Conservation (phyloP, 1,140 invertebrate genomes). For the Odontomachus brunneus region DNA sequence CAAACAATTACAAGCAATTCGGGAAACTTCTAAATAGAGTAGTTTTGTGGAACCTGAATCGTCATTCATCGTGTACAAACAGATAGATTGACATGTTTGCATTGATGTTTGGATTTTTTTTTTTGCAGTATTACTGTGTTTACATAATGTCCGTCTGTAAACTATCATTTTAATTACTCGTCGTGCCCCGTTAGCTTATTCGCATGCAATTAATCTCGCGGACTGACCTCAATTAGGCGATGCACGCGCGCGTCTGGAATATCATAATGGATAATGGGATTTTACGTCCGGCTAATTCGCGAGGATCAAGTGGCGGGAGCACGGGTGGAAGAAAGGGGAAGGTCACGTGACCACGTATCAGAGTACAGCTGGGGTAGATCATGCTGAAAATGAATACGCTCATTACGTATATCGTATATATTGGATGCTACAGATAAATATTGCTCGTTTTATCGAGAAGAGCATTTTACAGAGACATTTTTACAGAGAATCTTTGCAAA, state of each 20-base stretch:
- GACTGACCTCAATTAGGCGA: slow-evolving; percentile 41
- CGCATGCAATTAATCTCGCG: slow-evolving; percentile 19
- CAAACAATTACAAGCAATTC: neutral
- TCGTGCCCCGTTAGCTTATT: neutral
- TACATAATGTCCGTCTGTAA: neutral
- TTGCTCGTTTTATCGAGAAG: too few relatives aligned
- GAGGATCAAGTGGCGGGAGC: slow-evolving; percentile 26
- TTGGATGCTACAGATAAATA: too few relatives aligned
- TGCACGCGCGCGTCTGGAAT: slow-evolving; percentile 24
- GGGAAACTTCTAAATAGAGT: neutral
- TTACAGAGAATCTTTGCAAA: too few relatives aligned
- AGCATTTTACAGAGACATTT: too few relatives aligned
- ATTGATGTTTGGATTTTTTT: neutral
- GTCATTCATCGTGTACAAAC: too few relatives aligned
- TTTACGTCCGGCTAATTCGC: slow-evolving; percentile 49
- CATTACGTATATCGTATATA: too few relatives aligned
- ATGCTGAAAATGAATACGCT: slow-evolving; percentile 27
- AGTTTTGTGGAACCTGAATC: too few relatives aligned
- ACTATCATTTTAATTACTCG: slow-evolving; percentile 16
- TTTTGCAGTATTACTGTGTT: neutral
- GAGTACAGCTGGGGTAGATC: slow-evolving; percentile 69
- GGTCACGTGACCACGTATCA: slow-evolving; percentile 72
- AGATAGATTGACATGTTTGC: too few relatives aligned
- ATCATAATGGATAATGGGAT: slow-evolving; percentile 43
- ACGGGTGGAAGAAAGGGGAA: neutral